These are phyloP conservation scores for Syrmaticus mikado DNA, from an alignment of 2,113 vertebrate species.

Conservation along the genomic window DNA sequence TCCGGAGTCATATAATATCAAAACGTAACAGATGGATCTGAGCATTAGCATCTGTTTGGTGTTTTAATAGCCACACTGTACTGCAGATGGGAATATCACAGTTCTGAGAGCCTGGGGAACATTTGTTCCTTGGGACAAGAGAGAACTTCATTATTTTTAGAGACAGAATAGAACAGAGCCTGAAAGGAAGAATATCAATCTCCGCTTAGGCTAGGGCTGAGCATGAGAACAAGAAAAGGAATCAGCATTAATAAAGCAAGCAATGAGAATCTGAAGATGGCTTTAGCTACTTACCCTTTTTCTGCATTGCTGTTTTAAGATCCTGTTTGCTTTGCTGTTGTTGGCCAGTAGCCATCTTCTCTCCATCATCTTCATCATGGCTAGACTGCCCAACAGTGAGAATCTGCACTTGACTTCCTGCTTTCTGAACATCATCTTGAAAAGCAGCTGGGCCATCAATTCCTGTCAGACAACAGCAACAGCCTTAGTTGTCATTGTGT, in stretches of 20 bases:
- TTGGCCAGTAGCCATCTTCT: conserved; percentile 82
- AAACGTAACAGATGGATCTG: not conserved
- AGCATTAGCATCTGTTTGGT: conserved; percentile 4
- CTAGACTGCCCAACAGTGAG: conserved; percentile 86
- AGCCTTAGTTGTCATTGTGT: not conserved
- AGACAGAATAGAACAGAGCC: not conserved
- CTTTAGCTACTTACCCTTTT: conserved; percentile 86
- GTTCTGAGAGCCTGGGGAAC: not conserved
- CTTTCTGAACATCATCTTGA: conserved; percentile 86
- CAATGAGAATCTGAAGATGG: not conserved
- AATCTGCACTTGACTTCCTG: conserved; percentile 88
- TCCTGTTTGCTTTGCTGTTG: conserved; percentile 91
- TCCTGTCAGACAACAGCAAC: conserved; percentile 80
- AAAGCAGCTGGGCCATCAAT: conserved; percentile 87
- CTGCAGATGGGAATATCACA: conserved; percentile 8
- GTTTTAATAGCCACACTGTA: not conserved
- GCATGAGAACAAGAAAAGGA: not conserved
- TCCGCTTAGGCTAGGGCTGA: not conserved
- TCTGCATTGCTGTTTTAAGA: conserved; percentile 92
- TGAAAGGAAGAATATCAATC: not conserved
- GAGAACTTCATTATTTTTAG: not conserved
- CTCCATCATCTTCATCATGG: conserved; percentile 83
- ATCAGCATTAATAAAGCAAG: not conserved
- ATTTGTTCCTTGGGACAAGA: not conserved
- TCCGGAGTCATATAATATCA: not conserved